Evolutionary conservation across 1,140 invertebrate species (phyloP).

Genomic region (Pseudomyrmex pallidus): DNA sequence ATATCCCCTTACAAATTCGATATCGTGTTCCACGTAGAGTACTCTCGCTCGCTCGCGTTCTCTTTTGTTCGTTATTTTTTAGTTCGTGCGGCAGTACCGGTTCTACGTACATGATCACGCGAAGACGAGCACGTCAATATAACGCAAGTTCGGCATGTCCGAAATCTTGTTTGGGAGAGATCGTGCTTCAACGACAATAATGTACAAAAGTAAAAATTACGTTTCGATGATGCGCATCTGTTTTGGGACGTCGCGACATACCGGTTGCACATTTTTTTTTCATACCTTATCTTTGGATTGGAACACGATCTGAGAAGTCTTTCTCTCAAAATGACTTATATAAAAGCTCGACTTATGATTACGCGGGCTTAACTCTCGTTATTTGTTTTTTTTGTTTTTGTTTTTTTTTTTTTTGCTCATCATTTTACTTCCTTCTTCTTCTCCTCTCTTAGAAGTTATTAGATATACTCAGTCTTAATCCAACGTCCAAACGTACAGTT

Average conservation of each 20-base stretch:
- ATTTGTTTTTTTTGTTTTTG: conserved; percentile 1
- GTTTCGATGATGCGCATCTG: conserved; percentile 21
- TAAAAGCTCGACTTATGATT: conserved; percentile 69
- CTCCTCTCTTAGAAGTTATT: conserved; percentile 53
- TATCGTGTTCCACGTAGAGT: conserved; percentile 51
- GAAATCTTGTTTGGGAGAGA: conserved; percentile 47
- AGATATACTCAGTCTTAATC: conserved; percentile 72
- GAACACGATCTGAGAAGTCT: conserved; percentile 66
- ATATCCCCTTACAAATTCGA: conserved; percentile 60
- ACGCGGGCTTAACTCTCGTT: conserved; percentile 51
- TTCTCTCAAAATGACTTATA: conserved; percentile 56
- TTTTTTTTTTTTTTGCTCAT: conserved; percentile 22
- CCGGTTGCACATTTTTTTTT: conserved; percentile 16
- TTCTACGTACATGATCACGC: conserved; percentile 14
- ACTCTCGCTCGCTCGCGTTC: conserved; percentile 8
- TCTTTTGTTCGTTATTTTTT: not conserved
- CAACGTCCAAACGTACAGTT: conserved; percentile 49
- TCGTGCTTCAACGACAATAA: conserved; percentile 66
- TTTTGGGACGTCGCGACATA: not conserved
- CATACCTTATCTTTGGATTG: conserved; percentile 44
- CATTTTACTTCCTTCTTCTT: conserved; percentile 17
- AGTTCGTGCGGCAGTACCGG: conserved; percentile 1
- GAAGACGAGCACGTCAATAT: conserved; percentile 45
- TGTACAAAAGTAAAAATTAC: conserved; percentile 74
- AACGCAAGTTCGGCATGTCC: conserved; percentile 42